phyloP scores from a whole-genome alignment of 2,888 invertebrate species.

The Drosophila longiperda region DNA sequence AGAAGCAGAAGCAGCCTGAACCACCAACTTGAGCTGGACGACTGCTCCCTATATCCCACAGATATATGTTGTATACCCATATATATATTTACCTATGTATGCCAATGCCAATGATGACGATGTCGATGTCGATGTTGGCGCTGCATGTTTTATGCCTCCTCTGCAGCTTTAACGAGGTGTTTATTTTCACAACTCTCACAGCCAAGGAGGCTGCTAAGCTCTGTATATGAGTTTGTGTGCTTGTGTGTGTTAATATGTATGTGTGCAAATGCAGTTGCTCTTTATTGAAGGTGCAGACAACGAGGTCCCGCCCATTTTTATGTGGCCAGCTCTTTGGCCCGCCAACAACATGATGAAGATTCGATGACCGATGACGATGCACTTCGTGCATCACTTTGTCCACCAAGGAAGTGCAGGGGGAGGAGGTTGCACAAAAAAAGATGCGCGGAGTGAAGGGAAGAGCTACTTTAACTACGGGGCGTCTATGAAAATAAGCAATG shows the following conservation, averaged over 20 bases:
- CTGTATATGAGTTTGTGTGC: constrained; percentile 19
- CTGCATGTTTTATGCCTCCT: constrained; percentile 80
- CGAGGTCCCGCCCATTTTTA: constrained; percentile 76
- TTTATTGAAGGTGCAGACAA: constrained; percentile 77
- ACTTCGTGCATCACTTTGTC: constrained; percentile 52
- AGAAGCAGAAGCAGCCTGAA: constrained; percentile 5
- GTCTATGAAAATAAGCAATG: constrained; percentile 73
- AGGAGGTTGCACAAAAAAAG: neutral
- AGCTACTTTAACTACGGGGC: constrained; percentile 70
- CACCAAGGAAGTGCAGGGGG: constrained; percentile 2
- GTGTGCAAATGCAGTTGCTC: constrained; percentile 60
- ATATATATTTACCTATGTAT: constrained; percentile 63
- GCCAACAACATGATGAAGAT: constrained; percentile 74
- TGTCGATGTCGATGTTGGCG: constrained; percentile 76
- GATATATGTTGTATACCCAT: constrained; percentile 4
- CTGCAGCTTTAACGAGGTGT: constrained; percentile 83
- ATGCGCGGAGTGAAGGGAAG: neutral
- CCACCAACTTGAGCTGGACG: neutral
- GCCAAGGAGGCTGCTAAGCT: constrained; percentile 42
- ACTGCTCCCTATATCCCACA: constrained; percentile 9
- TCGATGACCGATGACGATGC: constrained; percentile 67
- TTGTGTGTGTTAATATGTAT: constrained; percentile 18
- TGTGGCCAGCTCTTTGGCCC: constrained; percentile 56
- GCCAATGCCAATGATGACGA: constrained; percentile 62
- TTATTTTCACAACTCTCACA: constrained; percentile 82